Evolutionary conservation across 2,797 vertebrate species (phyloP).

Genomic region (Pangasius mekongensis): DNA sequence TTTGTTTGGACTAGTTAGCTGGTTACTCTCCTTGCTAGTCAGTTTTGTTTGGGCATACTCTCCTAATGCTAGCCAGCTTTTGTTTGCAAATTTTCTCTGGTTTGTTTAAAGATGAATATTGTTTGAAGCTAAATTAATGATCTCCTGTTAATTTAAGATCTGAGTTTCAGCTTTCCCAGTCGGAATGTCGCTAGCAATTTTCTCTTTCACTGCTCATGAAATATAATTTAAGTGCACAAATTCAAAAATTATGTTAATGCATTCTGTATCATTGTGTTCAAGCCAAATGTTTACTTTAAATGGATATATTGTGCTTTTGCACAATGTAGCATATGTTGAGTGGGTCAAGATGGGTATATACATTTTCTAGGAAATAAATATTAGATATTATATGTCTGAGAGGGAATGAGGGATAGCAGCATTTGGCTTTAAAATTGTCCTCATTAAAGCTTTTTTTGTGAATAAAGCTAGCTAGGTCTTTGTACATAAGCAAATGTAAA

Average conservation of each 20-base stretch:
- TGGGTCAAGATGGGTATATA: neutral
- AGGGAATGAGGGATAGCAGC: conserved; percentile 7
- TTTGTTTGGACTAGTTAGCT: neutral
- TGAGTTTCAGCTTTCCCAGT: neutral
- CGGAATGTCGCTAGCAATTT: neutral
- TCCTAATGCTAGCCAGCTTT: neutral
- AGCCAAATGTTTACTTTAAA: neutral
- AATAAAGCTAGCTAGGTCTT: conserved; percentile 65
- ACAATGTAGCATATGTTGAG: neutral
- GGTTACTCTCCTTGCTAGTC: neutral
- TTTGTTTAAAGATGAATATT: neutral
- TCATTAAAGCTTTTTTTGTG: conserved; percentile 61
- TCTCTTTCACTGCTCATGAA: neutral
- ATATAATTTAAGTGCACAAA: neutral
- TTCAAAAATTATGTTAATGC: neutral
- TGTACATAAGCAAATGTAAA: conserved; percentile 71
- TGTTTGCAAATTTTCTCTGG: neutral
- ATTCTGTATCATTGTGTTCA: neutral
- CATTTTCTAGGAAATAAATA: neutral
- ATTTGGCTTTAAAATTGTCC: conserved; percentile 68
- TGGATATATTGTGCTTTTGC: conserved; percentile 6
- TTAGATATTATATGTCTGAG: conserved; percentile 1
- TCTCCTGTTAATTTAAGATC: neutral
- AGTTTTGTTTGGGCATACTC: neutral
- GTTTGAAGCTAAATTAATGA: neutral